A percentile compares a stretch with the other conserved stretches of the same genome.
These are phyloP conservation scores for Capreolus pygargus DNA, from an alignment of 2,113 vertebrate species.

Conservation along the genomic window DNA sequence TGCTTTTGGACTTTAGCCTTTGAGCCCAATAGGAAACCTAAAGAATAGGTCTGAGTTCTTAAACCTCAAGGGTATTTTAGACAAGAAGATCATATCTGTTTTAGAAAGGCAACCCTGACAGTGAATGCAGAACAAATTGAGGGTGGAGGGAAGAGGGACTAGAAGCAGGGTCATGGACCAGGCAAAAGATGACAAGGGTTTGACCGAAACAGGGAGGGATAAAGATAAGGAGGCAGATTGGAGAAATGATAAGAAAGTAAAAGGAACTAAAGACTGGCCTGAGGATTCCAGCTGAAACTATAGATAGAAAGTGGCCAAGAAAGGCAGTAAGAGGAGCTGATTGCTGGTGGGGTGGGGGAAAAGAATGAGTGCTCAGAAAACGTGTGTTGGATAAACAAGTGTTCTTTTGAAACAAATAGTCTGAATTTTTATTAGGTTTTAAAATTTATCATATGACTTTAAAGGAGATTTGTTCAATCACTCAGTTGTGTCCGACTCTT, in stretches of 20 bases:
- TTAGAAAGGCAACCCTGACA: background rate
- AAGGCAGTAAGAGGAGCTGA: background rate
- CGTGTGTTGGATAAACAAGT: background rate
- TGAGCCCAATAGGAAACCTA: background rate
- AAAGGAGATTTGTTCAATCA: background rate
- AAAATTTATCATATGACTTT: background rate
- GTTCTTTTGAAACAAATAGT: background rate
- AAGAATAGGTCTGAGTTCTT: background rate
- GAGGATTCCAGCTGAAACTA: background rate
- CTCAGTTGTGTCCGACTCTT: background rate
- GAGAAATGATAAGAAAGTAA: background rate
- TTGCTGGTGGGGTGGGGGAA: background rate
- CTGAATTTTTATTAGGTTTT: constrained; percentile 5
- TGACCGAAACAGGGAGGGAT: background rate
- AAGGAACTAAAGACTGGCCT: background rate
- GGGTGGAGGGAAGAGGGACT: background rate
- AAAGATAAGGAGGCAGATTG: background rate
- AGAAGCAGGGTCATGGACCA: background rate
- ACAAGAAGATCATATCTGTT: background rate
- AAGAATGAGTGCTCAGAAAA: background rate
- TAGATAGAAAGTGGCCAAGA: background rate
- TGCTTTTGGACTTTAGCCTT: background rate
- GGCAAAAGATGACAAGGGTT: background rate
- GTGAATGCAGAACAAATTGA: background rate
- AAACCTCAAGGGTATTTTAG: constrained; percentile 13